Evolutionary conservation across 2,113 vertebrate species (phyloP), one percentile per base, ranked within the genome.

Genomic region (Cebidichthys violaceus): DNA sequence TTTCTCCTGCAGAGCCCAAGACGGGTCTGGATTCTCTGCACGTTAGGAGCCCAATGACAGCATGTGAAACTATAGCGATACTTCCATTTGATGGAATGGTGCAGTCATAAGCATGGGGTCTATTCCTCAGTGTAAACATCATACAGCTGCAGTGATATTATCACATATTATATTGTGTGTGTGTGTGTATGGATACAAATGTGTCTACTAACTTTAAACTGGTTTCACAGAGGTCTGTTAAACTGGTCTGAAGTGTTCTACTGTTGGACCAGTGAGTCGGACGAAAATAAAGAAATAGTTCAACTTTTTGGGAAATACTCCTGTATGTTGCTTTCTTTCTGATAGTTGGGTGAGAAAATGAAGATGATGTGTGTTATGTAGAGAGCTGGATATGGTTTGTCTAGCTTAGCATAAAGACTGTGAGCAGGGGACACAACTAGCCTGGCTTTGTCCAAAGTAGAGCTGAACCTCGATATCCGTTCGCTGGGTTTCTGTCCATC

Each of bases 51-150:
- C 27, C 31, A 31, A 69, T 59, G 9, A 59, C 24, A 41, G 37
- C 37, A 24, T 15, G 17, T 24, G 17, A 41, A 52, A 55, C 17
- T 0, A 52, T 0, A 52, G n/a, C 13, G n/a, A 43, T 31, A 7
- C 43, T 67, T 43, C 35, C 29, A 78, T 70, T 24, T 69, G 22
- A 72, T 67, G 65, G 9, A 41, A 76, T 76, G n/a, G 17, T 41
- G 52, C 52, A 7, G 45, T 13, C 35, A 39, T 41, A 43, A 37
- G n/a, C 50, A 39, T 41, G 9, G 50, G 15, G n/a, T 18, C 35
- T 17, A 27, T 66, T 2, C 3, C 27, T 50, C 15, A 11, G 4
- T 3, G 1, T 70, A 24, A 70, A 29, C 70, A 57, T 18, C 8
- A 27, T 18, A 37, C 6, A 55, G 33, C 68, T 54, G 31, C 31